A percentile compares a stretch with the other conserved stretches of the same genome.
Evolutionary conservation across 1,140 invertebrate genomes (phyloP).

Genomic region (Pteromalus puparum): DNA sequence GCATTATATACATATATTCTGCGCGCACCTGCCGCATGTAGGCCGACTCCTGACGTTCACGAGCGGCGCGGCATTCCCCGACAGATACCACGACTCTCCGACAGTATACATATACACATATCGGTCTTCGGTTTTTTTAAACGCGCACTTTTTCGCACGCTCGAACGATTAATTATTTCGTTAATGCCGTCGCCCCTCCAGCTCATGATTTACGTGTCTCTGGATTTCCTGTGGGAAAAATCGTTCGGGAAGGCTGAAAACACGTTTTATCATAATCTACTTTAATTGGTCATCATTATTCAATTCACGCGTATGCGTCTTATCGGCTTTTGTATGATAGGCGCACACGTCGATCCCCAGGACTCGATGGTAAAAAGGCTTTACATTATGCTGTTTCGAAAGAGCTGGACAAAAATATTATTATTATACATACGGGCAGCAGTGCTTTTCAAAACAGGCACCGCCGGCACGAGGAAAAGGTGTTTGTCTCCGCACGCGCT

Average conservation of each 20-base stretch:
- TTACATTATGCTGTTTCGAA: no score
- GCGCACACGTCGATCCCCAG: no score
- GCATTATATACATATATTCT: conserved; percentile 19
- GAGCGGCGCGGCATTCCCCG: background rate
- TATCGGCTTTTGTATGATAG: no score
- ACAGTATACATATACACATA: background rate
- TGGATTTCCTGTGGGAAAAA: background rate
- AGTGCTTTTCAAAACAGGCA: background rate
- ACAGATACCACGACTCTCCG: background rate
- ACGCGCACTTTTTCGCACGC: background rate
- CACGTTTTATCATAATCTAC: no score
- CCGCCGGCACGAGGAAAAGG: background rate
- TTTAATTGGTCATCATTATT: no score
- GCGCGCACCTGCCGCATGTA: conserved; percentile 31
- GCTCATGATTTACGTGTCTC: background rate
- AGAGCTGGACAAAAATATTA: no score
- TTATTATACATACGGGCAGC: no score
- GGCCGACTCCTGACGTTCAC: conserved; percentile 13
- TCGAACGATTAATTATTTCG: background rate
- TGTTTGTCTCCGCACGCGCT: background rate
- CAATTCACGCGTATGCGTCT: no score
- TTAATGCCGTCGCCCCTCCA: background rate
- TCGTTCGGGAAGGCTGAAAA: background rate
- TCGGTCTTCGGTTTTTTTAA: background rate
- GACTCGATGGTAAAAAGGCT: no score